These are phyloP conservation scores for Apocheima hispidaria DNA, from an alignment of 2,888 invertebrate species.

Conservation along the genomic window DNA sequence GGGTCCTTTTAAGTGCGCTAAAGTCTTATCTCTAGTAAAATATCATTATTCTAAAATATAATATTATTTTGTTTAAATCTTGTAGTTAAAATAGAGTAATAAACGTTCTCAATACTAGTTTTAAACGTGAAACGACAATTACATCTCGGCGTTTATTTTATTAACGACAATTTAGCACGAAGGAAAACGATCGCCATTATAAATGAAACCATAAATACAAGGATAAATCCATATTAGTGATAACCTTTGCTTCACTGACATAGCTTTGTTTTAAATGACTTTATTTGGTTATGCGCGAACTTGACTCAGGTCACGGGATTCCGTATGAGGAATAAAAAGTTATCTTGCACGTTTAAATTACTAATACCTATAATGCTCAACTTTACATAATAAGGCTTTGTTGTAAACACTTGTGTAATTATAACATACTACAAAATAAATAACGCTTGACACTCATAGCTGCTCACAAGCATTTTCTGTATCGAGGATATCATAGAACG, in stretches of 20 bases:
- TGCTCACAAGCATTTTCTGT: no score
- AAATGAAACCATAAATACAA: no score
- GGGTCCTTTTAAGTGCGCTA: no score
- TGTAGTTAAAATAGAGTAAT: neutral
- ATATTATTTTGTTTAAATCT: no score
- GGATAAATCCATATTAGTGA: constrained; percentile 6
- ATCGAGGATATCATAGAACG: no score
- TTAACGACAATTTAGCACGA: neutral
- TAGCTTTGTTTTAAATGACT: constrained; percentile 5
- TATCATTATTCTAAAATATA: no score
- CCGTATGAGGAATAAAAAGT: constrained; percentile 1
- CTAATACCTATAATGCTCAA: no score
- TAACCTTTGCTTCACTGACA: constrained; percentile 14
- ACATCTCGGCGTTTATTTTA: neutral
- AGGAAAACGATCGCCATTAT: constrained; percentile 3
- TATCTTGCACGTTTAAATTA: neutral
- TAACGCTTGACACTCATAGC: no score
- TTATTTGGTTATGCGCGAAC: constrained; percentile 13
- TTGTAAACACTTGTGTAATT: no score
- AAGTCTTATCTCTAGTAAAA: no score
- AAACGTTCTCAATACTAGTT: neutral
- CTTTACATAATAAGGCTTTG: no score
- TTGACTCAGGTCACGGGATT: constrained; percentile 1
- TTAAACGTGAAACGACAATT: neutral
- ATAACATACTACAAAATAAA: no score